These are phyloP conservation scores for Orycteropus afer DNA, from an alignment of 2,113 vertebrate genomes.

Conservation along the genomic window DNA sequence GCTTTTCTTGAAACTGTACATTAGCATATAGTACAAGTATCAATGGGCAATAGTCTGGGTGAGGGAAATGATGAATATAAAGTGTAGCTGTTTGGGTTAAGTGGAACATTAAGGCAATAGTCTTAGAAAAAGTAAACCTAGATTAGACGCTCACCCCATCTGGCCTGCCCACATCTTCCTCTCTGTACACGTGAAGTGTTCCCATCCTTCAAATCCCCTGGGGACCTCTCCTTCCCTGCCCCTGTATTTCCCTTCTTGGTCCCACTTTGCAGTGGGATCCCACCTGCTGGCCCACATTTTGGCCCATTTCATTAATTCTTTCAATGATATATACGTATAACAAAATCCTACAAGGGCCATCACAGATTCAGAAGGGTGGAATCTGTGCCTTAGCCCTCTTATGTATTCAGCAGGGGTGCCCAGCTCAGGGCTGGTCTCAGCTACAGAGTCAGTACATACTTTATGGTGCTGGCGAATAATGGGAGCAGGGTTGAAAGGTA, in stretches of 20 bases:
- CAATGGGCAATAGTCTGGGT: slow-evolving; percentile 25
- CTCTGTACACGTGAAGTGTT: background rate
- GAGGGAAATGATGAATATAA: slow-evolving; percentile 31
- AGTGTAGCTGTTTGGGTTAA: slow-evolving; percentile 32
- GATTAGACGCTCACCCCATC: background rate
- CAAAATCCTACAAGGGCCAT: background rate
- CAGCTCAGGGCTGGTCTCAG: background rate
- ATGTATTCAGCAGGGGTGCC: background rate
- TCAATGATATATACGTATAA: background rate
- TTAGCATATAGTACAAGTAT: slow-evolving; percentile 54
- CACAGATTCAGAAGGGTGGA: background rate
- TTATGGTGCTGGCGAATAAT: background rate
- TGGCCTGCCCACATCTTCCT: background rate
- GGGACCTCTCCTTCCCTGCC: background rate
- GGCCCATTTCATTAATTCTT: background rate
- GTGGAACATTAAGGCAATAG: background rate
- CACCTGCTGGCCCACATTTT: background rate
- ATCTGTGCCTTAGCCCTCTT: background rate
- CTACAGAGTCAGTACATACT: background rate
- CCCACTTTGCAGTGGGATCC: background rate
- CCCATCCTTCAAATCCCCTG: background rate
- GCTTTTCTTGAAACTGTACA: slow-evolving; percentile 58
- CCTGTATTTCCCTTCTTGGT: background rate
- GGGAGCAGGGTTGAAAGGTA: background rate
- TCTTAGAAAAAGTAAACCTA: background rate